Evolutionary conservation across 2,888 invertebrate genomes (phyloP).

Genomic region (Lepidochitona cinerea): DNA sequence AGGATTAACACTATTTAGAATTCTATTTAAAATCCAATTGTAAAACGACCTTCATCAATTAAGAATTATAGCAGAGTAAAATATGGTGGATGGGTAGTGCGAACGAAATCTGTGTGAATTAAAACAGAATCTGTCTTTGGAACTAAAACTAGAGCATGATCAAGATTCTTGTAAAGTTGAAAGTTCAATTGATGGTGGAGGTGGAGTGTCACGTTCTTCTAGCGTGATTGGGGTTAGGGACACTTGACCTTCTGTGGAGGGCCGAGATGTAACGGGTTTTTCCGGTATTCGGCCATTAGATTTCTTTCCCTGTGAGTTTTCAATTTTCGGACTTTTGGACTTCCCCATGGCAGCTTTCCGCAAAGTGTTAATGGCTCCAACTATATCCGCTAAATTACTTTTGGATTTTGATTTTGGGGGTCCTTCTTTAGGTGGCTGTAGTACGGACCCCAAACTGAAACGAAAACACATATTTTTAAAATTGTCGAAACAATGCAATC

Average conservation of each 20-base stretch:
- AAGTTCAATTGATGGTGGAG: neutral
- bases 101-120: no score
- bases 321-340: neutral
- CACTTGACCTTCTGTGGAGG: slow-evolving; percentile 4
- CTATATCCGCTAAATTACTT: neutral
- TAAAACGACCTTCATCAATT: no score
- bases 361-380: neutral
- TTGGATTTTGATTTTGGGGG: neutral
- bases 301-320: neutral
- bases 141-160: no score
- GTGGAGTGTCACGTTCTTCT: neutral
- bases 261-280: neutral
- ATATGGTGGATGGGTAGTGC: no score
- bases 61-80: no score
- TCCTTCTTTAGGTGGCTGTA: neutral
- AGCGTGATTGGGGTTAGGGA: slow-evolving; percentile 3
- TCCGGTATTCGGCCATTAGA: neutral
- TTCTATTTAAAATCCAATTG: no score
- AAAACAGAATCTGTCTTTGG: no score
- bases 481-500: no score
- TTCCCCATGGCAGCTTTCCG: neutral
- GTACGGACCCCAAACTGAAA: slow-evolving; percentile 14
- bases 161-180: neutral
- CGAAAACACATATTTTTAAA: no score
- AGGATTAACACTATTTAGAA: no score